These are phyloP conservation scores for Dryocosmus kuriphilus DNA, from an alignment of 2,888 invertebrate genomes.

Conservation along the genomic window DNA sequence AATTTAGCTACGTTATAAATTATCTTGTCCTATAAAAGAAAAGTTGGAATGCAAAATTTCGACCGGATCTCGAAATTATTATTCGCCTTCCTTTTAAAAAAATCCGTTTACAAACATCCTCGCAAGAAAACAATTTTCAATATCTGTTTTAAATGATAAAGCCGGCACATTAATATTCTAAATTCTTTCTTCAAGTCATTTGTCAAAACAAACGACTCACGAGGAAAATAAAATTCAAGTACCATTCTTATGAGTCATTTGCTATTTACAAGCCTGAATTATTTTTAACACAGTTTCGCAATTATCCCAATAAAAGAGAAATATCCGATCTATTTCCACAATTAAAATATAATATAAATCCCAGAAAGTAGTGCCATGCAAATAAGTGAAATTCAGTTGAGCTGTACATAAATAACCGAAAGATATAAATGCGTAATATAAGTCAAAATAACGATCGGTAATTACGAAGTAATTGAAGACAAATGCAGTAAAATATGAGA, in stretches of 20 bases:
- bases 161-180: not conserved
- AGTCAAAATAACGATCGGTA: conserved; percentile 23
- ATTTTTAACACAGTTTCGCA: not conserved
- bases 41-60: conserved; percentile 10
- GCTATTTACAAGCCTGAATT: no score
- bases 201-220: conserved; percentile 8
- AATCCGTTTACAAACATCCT: not conserved
- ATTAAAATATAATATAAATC: conserved; percentile 19
- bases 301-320: conserved; percentile 1
- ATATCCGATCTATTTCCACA: conserved; percentile 9
- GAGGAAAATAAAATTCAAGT: not conserved
- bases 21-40: conserved; percentile 1
- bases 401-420: conserved; percentile 30
- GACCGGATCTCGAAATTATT: conserved; percentile 15
- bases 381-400: conserved; percentile 23
- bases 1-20: conserved; percentile 9
- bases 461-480: conserved; percentile 11
- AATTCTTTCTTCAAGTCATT: not conserved
- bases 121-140: not conserved
- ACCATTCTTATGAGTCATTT: not conserved
- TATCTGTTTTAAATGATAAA: conserved; percentile 8
- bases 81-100: not conserved
- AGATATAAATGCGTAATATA: conserved; percentile 15
- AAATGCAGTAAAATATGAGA: conserved; percentile 20
- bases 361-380: conserved; percentile 16